Percentiles rank a stretch among this genome's conserved stretches.
These are phyloP conservation scores for Cirrhinus molitorella DNA, from an alignment of 2,797 vertebrate genomes.

Conservation along the genomic window DNA sequence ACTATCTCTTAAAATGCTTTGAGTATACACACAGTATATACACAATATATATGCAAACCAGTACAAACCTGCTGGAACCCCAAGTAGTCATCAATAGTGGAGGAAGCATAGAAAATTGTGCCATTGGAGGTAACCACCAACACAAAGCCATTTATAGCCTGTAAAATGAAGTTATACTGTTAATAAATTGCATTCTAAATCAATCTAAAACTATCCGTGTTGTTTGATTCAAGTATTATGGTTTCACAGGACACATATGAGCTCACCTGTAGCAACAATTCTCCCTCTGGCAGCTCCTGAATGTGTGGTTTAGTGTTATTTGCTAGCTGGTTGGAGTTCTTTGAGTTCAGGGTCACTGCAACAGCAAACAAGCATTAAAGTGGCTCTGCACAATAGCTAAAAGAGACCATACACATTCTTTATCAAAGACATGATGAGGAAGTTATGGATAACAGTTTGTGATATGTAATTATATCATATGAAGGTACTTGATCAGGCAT, in stretches of 20 bases:
- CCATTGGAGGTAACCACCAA: constrained; percentile 81
- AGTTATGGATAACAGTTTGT: not conserved
- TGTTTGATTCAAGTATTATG: not conserved
- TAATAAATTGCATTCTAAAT: not conserved
- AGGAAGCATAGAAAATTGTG: constrained; percentile 83
- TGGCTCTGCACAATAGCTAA: constrained; percentile 11
- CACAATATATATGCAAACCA: not conserved
- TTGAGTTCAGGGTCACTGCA: constrained; percentile 80
- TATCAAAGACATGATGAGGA: constrained; percentile 11
- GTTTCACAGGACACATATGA: not conserved
- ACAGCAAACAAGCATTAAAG: constrained; percentile 47
- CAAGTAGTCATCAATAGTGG: constrained; percentile 71
- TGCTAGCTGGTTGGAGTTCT: constrained; percentile 66
- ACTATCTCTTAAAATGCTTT: too few species aligned
- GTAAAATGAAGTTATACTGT: not conserved
- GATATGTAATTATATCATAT: not conserved
- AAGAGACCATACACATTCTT: not conserved
- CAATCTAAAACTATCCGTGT: not conserved
- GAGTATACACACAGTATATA: too few species aligned
- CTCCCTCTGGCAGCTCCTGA: constrained; percentile 79
- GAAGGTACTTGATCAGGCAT: not conserved
- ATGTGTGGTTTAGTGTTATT: constrained; percentile 67
- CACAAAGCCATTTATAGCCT: constrained; percentile 58
- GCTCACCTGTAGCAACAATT: constrained; percentile 74
- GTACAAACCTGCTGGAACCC: constrained; percentile 75